Evolutionary conservation across 2,888 invertebrate species (phyloP), one percentile per base, ranked within the genome.

Genomic region (Gasteruption jaculator): DNA sequence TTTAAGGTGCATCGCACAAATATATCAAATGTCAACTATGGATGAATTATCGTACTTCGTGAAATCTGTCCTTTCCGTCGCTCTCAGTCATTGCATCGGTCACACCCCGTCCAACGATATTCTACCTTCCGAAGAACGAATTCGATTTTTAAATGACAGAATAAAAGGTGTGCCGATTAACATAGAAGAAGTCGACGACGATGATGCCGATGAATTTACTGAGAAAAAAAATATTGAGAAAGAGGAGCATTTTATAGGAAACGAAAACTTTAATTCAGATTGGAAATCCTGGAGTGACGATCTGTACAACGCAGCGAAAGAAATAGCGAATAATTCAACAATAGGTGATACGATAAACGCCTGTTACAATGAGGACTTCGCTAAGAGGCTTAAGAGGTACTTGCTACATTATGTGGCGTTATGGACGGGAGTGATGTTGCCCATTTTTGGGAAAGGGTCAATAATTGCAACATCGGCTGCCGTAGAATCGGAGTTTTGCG

Each of bases 401-500:
- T 40, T 40, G 11, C 16, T 40, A 8, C 26, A 24, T 24, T 25
- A 25, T 11, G 16, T 40, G 8, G 33, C 40, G 5, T 8, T 40
- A 6, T 40, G 40, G 34, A 40, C 40, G 2, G 25, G 33, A 8
- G n/a, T 40, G 5, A 34, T n/a, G n/a, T n/a, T n/a, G n/a, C 39
- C 31, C 8, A 38, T 31, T 26, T 44, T 45, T 26, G 11, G 16
- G 12, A 41, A 27, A 33, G 41, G 33, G 8, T n/a, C 26, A 8
- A 7, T 8, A 16, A 21, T 36, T 5, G 41, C 37, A 3, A 38
- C 45, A 7, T 45, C 45, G 8, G 34, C 41, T 3, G 35, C 19
- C 21, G 32, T 41, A 5, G 41, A 45, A 14, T 38, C 32, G 1
- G 45, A 45, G 14, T 45, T 45, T 18, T 16, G 7, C 21, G 45